Percentiles rank a stretch among this genome's conserved stretches.
Conservation (phyloP, 1,140 invertebrate species). For the Oscheius sp. region DNA sequence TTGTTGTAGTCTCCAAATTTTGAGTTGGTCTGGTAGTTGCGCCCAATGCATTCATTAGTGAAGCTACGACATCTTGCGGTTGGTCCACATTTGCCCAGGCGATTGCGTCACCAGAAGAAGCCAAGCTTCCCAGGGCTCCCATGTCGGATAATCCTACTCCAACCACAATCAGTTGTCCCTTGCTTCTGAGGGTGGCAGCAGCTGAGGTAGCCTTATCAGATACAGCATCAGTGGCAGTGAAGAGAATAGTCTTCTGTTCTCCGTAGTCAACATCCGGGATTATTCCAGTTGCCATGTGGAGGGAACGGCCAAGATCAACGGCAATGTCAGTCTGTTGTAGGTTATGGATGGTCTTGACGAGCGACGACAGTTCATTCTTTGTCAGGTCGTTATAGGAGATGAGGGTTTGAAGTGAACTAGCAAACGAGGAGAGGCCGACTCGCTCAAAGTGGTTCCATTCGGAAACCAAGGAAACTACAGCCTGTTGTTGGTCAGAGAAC, state of each 20-base stretch:
- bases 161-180: neutral
- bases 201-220: neutral
- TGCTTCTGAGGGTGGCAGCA: neutral
- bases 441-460: conserved; percentile 15
- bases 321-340: neutral
- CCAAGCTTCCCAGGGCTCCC: neutral
- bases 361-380: neutral
- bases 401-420: neutral
- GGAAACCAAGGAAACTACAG: neutral
- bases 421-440: neutral
- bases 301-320: neutral
- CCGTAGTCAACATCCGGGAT: neutral
- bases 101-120: neutral
- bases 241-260: neutral
- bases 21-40: neutral
- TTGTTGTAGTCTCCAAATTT: too few relatives aligned
- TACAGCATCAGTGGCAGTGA: neutral
- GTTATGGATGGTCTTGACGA: neutral
- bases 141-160: neutral
- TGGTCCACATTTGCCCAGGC: neutral
- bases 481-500: neutral
- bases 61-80: neutral
- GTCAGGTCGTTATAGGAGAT: neutral
- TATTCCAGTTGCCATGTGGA: neutral
- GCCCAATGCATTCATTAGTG: neutral